phyloP scores from a whole-genome alignment of 2,113 vertebrate genomes.

The Ictalurus furcatus region DNA sequence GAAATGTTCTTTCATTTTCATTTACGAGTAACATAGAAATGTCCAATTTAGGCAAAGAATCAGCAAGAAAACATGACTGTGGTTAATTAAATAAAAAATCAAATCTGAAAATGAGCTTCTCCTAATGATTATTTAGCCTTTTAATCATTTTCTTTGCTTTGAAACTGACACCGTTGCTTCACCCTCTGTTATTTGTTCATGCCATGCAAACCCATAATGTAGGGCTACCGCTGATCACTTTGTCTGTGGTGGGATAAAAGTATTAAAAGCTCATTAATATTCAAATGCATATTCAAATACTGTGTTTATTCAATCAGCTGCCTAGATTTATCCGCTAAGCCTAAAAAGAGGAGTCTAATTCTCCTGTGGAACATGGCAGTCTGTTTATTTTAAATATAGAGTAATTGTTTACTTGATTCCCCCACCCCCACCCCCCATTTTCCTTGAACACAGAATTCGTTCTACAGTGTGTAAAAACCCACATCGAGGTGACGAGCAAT shows the following conservation, averaged over 20 bases:
- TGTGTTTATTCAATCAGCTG: constrained; percentile 22
- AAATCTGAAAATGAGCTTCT: not conserved
- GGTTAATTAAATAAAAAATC: not conserved
- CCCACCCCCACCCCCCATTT: too few relatives aligned
- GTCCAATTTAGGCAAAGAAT: not conserved
- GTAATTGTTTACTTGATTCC: not conserved
- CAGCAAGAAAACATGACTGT: not conserved
- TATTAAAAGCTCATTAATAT: constrained; percentile 16
- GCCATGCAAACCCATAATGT: not conserved
- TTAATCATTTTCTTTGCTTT: not conserved
- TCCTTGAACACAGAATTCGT: not conserved
- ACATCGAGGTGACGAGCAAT: not conserved
- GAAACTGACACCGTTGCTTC: not conserved
- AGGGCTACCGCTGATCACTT: not conserved
- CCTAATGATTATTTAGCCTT: too few relatives aligned
- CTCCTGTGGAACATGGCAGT: not conserved
- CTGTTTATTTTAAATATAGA: not conserved
- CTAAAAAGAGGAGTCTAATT: not conserved
- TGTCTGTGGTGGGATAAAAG: constrained; percentile 4
- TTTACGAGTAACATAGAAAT: not conserved
- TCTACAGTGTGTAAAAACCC: not conserved
- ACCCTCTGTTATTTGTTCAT: not conserved
- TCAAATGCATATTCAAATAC: not conserved
- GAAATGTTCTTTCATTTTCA: too few relatives aligned
- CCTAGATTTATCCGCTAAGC: not conserved